Conservation (phyloP, 2,888 invertebrate genomes). For the Mylabris sibirica region DNA sequence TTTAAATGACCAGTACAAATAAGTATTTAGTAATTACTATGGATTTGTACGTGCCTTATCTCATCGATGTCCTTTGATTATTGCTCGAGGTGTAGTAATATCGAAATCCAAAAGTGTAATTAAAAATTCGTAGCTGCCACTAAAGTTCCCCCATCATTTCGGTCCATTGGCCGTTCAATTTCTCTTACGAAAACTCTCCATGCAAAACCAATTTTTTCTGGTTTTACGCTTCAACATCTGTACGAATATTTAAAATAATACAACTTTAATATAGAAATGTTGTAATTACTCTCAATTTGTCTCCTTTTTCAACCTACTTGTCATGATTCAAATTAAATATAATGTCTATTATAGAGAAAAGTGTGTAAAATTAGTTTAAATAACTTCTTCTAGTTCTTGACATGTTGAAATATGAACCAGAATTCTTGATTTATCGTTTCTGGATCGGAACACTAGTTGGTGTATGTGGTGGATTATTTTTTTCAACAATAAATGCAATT, state of each 20-base stretch:
- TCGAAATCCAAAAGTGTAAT: no score
- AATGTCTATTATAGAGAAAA: neutral
- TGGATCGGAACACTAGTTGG: slow-evolving; percentile 80
- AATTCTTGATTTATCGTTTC: slow-evolving; percentile 73
- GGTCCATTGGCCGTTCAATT: no score
- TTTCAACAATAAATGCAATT: slow-evolving; percentile 74
- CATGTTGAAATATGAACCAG: slow-evolving; percentile 69
- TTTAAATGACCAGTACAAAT: no score
- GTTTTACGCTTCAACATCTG: slow-evolving; percentile 7
- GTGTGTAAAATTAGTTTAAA: slow-evolving; percentile 11
- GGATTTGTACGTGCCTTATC: no score
- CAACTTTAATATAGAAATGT: neutral
- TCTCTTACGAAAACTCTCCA: no score
- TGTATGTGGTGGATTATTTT: slow-evolving; percentile 73
- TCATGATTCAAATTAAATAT: neutral
- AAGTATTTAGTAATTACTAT: no score
- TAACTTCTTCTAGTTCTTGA: slow-evolving; percentile 66
- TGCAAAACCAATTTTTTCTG: neutral
- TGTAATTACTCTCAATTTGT: neutral
- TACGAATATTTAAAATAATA: neutral
- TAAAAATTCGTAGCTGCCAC: no score
- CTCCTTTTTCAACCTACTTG: slow-evolving; percentile 15
- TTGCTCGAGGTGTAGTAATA: no score
- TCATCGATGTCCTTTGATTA: no score
- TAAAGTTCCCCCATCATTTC: no score